Evolutionary conservation across 2,113 vertebrate genomes (phyloP), one percentile per base, ranked within the genome.

Genomic region (Scalopus aquaticus): DNA sequence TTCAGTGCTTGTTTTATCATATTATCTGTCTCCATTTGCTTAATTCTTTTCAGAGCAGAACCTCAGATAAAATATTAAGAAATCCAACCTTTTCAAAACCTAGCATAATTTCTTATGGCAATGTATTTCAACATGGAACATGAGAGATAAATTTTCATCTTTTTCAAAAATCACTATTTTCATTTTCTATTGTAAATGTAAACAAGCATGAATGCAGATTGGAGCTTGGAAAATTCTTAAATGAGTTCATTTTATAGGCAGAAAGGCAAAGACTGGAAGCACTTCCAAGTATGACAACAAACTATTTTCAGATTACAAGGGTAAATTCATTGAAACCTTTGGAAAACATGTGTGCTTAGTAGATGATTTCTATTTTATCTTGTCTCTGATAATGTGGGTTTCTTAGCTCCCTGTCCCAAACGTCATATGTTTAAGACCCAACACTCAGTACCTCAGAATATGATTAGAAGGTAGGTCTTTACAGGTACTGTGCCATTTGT

Each of bases 11-110:
- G 19, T 22, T 5, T 4, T 88, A n/a, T 20, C 1, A 28, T 1
- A 3, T 1, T 56, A 24, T 20, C 56, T 28, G 2, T 1, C 3
- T 32, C 9, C 5, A 28, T 39, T 17, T 69, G 7, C 12, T 17
- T 70, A 84, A 30, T 35, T 93, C 11, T 78, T 80, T 69, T 80
- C 16, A 91, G 42, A 80, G 17, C 0, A 20, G 42, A 54, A 28
- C 2, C 11, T 44, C 35, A 0, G 22, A 30, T 51, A 86, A 77
- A 42, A 51, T 78, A 72, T 65, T 49, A 39, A 56, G 70, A 49
- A 51, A n/a, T 56, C 26, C 9, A 42, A 8, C 35, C 3, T 39
- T 77, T 42, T 73, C 15, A 60, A 67, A 39, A 30, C 44, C 19
- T 32, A 54, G 22, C 30, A 17, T 28, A 44, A n/a, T 90, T 73